Percentiles rank a stretch among this genome's conserved stretches.
Evolutionary conservation across 1,140 invertebrate species (phyloP).

Genomic region (Drosophila trapezifrons): DNA sequence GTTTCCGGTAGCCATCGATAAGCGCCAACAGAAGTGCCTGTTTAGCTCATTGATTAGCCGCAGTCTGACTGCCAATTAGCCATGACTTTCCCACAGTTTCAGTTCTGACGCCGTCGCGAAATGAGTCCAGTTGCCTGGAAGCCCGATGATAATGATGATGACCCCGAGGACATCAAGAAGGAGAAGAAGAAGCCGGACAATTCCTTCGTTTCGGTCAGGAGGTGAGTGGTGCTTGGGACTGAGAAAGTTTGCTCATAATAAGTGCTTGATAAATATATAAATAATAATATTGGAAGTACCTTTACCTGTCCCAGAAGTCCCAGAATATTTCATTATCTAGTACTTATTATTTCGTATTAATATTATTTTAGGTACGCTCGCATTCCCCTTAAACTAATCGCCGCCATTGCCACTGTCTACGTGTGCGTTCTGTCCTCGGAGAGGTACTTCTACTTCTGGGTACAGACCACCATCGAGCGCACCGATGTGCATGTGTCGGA

Average conservation of each 20-base stretch:
- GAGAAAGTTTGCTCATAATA: no score
- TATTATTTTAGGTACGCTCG: conserved; percentile 14
- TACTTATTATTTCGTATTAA: background rate
- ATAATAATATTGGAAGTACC: background rate
- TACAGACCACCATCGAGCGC: conserved; percentile 73
- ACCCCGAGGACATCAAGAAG: conserved; percentile 16
- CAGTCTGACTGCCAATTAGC: conserved; percentile 47
- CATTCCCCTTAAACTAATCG: conserved; percentile 34
- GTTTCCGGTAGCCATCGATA: conserved; percentile 52
- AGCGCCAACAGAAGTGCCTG: conserved; percentile 42
- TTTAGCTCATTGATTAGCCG: conserved; percentile 55
- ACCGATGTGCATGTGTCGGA: conserved; percentile 75
- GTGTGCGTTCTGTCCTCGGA: conserved; percentile 60
- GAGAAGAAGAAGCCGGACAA: background rate
- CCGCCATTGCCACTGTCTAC: conserved; percentile 43
- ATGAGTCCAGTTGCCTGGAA: conserved; percentile 47
- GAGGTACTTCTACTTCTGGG: conserved; percentile 76
- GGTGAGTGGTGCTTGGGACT: conserved; percentile 22
- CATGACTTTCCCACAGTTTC: conserved; percentile 14
- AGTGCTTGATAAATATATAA: background rate
- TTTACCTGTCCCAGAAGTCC: background rate
- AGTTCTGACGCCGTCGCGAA: conserved; percentile 16
- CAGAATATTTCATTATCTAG: background rate
- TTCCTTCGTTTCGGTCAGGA: conserved; percentile 17
- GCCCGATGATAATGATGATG: conserved; percentile 37